Evolutionary conservation across 1,140 invertebrate species (phyloP).

Genomic region (Galleria mellonella): DNA sequence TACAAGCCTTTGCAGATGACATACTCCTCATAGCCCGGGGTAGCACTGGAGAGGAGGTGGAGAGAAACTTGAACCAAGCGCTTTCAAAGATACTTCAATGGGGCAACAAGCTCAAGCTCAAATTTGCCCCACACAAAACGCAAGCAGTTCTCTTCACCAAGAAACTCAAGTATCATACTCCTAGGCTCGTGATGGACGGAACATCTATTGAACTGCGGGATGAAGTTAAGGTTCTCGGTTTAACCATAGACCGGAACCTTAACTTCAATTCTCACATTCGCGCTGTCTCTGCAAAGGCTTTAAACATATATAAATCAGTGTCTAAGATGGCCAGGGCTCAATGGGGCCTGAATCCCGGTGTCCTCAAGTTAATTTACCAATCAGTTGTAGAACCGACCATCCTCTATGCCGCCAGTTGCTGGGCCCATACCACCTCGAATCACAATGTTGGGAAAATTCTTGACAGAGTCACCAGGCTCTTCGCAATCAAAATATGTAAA

Average conservation of each 20-base stretch:
- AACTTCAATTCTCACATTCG: slow-evolving; percentile 11
- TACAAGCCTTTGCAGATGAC: slow-evolving; percentile 6
- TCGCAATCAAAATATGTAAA: slow-evolving; percentile 18
- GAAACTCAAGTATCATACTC: background rate
- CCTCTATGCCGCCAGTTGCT: slow-evolving; percentile 13
- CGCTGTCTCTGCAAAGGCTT: background rate
- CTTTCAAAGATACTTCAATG: background rate
- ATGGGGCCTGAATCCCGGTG: slow-evolving; percentile 6
- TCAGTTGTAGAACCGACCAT: slow-evolving; percentile 17
- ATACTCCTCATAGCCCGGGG: background rate
- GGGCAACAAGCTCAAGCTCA: background rate
- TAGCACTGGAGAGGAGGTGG: background rate
- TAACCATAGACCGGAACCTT: slow-evolving; percentile 7
- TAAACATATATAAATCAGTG: background rate
- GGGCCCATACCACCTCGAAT: slow-evolving; percentile 11
- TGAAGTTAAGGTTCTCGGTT: slow-evolving; percentile 9
- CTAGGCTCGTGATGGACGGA: slow-evolving; percentile 7
- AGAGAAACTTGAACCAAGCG: background rate
- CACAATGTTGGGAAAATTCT: slow-evolving; percentile 2
- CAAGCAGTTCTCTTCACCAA: background rate
- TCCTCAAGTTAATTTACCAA: slow-evolving; percentile 11
- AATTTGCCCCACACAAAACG: slow-evolving; percentile 1
- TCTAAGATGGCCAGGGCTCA: background rate
- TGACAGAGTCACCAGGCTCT: slow-evolving; percentile 8
- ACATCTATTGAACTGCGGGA: background rate